These are phyloP conservation scores for Phrynocephalus vlangalii DNA, from an alignment of 2,797 vertebrate genomes.

Conservation along the genomic window DNA sequence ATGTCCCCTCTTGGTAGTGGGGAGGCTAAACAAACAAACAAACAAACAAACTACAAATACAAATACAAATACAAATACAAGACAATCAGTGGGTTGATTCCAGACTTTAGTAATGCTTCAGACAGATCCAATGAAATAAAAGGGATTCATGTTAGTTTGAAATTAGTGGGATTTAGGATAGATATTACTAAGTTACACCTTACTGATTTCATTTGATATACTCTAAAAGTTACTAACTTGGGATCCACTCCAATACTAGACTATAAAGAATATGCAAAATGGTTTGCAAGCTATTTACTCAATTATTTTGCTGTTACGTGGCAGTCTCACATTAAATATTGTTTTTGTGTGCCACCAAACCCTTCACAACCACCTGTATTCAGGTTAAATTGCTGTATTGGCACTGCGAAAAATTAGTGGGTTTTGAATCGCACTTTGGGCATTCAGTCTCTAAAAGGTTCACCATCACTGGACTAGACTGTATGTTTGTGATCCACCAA, in stretches of 20 bases:
- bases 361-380: too few species aligned
- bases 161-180: neutral
- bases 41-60: too few species aligned
- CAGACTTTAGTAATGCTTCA: neutral
- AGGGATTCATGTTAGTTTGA: neutral
- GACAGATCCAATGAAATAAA: neutral
- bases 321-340: too few species aligned
- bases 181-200: neutral
- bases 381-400: too few species aligned
- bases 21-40: too few species aligned
- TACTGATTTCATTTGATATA: neutral
- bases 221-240: neutral
- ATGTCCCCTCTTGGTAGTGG: neutral
- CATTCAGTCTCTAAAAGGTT: too few species aligned
- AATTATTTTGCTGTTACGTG: neutral
- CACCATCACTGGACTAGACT: too few species aligned
- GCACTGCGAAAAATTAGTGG: too few species aligned
- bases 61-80: neutral
- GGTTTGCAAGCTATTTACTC: neutral
- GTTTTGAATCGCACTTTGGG: too few species aligned
- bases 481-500: too few species aligned
- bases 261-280: neutral
- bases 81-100: neutral
- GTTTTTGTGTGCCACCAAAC: too few species aligned
- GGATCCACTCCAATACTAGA: neutral